phyloP scores from a whole-genome alignment of 2,797 vertebrate species.

The Gila robusta region DNA sequence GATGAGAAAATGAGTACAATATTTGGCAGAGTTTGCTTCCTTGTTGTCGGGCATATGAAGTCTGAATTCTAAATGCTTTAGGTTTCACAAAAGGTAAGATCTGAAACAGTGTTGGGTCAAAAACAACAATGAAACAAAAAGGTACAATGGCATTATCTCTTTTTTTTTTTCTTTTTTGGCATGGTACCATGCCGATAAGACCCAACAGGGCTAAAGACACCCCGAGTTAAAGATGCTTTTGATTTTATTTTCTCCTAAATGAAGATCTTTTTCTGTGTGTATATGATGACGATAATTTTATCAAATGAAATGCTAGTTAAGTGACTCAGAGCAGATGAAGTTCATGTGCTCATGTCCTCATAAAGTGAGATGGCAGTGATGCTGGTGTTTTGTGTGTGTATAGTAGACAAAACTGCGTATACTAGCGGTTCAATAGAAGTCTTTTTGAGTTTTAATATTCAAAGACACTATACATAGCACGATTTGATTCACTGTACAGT shows the following conservation, averaged over 20 bases:
- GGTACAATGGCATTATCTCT: background rate
- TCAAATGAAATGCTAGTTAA: too few relatives aligned
- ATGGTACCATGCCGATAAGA: background rate
- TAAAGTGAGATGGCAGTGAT: too few relatives aligned
- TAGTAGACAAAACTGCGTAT: too few relatives aligned
- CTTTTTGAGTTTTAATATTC: too few relatives aligned
- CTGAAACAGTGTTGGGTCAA: background rate
- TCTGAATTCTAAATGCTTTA: background rate
- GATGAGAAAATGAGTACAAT: background rate
- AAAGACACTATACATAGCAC: too few relatives aligned
- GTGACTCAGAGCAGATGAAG: too few relatives aligned
- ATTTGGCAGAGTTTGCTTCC: slow-evolving; percentile 9
- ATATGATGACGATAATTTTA: too few relatives aligned
- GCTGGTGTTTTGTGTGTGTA: too few relatives aligned
- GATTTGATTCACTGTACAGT: too few relatives aligned
- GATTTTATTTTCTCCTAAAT: background rate
- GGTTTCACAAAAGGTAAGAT: background rate
- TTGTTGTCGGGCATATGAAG: background rate
- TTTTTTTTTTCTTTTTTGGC: background rate
- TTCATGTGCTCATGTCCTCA: too few relatives aligned
- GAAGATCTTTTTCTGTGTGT: too few relatives aligned
- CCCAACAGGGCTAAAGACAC: background rate
- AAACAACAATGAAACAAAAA: background rate
- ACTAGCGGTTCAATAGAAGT: too few relatives aligned
- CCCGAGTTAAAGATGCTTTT: background rate